phyloP scores from a whole-genome alignment of 2,797 vertebrate species.

The Centropyge bicolor region DNA sequence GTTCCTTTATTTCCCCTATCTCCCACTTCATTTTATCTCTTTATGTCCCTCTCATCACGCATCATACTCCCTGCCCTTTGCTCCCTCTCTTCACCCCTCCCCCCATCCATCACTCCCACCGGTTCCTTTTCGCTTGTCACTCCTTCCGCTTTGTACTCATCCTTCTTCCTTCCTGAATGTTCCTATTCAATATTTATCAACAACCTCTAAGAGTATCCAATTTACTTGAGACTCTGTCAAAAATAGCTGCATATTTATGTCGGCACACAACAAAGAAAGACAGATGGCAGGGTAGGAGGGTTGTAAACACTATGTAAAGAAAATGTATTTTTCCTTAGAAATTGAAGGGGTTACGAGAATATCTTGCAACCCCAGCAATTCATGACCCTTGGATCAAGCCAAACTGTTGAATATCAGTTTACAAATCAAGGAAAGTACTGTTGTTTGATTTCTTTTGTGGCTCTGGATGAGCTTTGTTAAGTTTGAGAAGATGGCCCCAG shows the following conservation, averaged over 20 bases:
- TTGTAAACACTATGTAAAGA: constrained; percentile 23
- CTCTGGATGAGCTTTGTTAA: neutral
- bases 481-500: neutral
- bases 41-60: constrained; percentile 34
- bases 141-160: constrained; percentile 21
- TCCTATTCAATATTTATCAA: constrained; percentile 64
- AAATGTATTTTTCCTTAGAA: constrained; percentile 2
- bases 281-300: neutral
- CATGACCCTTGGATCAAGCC: neutral
- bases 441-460: neutral
- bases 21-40: constrained; percentile 21
- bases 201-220: constrained; percentile 51
- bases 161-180: constrained; percentile 44
- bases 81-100: constrained; percentile 11
- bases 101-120: constrained; percentile 29
- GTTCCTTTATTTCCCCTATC: constrained; percentile 25
- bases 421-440: neutral
- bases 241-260: constrained; percentile 40
- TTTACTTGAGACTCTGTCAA: constrained; percentile 49
- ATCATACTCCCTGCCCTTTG: constrained; percentile 42
- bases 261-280: constrained; percentile 28
- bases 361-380: neutral
- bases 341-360: neutral
- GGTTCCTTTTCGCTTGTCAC: constrained; percentile 39
- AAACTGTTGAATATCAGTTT: neutral